Evolutionary conservation across 2,888 invertebrate genomes (phyloP).

Genomic region (Keiferia lycopersicella): DNA sequence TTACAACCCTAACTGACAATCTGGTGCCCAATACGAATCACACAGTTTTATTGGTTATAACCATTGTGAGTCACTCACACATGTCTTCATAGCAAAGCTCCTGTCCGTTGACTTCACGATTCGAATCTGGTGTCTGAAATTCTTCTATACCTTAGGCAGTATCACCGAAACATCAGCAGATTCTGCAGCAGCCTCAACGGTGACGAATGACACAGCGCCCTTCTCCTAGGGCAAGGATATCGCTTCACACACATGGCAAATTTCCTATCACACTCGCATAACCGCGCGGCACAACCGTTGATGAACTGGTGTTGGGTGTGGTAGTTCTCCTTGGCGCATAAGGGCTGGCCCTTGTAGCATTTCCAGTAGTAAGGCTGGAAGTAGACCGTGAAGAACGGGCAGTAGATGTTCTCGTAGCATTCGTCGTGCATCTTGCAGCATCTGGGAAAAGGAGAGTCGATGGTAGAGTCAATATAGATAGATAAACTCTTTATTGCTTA

Average conservation of each 20-base stretch:
- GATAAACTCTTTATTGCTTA: no score
- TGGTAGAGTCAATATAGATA: no score
- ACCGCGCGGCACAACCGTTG: constrained; percentile 86
- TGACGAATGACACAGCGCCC: constrained; percentile 88
- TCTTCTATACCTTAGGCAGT: not conserved
- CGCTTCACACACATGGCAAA: constrained; percentile 90
- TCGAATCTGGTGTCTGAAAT: not conserved
- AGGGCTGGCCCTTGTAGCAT: constrained; percentile 88
- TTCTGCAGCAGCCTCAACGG: constrained; percentile 88
- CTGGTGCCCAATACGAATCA: no score
- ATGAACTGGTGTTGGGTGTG: constrained; percentile 55
- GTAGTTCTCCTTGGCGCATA: constrained; percentile 85
- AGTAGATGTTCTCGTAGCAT: constrained; percentile 90
- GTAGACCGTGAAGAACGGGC: constrained; percentile 90
- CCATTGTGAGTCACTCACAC: no score
- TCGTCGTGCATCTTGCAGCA: constrained; percentile 93
- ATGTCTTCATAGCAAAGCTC: no score
- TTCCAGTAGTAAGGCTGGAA: constrained; percentile 94
- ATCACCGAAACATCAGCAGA: constrained; percentile 80
- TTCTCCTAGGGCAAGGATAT: constrained; percentile 86
- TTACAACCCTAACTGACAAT: no score
- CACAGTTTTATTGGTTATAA: no score
- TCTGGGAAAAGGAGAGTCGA: constrained; percentile 57
- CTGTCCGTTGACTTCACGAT: no score
- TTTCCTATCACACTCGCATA: constrained; percentile 91